These are phyloP conservation scores for Misgurnus mizolepis DNA, from an alignment of 2,113 vertebrate species.

Conservation along the genomic window DNA sequence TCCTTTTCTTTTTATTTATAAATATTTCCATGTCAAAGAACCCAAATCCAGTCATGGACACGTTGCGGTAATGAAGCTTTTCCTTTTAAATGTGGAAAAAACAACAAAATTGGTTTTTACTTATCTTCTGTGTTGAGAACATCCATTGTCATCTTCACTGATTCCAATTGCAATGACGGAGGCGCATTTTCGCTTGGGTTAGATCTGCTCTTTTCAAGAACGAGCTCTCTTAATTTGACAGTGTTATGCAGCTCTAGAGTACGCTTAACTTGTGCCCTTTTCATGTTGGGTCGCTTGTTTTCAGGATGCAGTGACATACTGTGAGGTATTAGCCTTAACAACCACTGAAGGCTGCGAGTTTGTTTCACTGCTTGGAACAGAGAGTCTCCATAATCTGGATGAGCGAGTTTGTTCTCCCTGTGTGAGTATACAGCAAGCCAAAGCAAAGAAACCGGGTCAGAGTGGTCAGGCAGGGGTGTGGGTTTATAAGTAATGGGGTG, in stretches of 20 bases:
- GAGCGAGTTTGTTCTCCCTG: constrained; percentile 26
- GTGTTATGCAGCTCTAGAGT: constrained; percentile 2
- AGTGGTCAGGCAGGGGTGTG: constrained; percentile 15
- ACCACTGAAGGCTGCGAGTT: constrained; percentile 13
- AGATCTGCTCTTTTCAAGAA: constrained; percentile 7
- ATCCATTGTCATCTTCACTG: not conserved
- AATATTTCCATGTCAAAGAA: too few relatives aligned
- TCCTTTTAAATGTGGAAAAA: too few relatives aligned
- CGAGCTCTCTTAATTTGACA: not conserved
- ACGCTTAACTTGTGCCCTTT: constrained; percentile 19
- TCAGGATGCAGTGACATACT: constrained; percentile 23
- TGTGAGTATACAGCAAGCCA: constrained; percentile 11
- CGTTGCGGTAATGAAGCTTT: too few relatives aligned
- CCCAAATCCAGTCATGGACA: too few relatives aligned
- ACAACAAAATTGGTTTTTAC: too few relatives aligned
- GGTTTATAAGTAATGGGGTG: constrained; percentile 28
- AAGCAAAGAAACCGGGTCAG: not conserved
- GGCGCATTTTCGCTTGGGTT: not conserved
- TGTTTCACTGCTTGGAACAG: constrained; percentile 23
- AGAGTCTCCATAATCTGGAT: constrained; percentile 30
- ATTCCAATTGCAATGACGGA: not conserved
- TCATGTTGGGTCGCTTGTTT: constrained; percentile 24
- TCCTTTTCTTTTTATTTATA: too few relatives aligned
- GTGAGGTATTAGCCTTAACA: constrained; percentile 7
- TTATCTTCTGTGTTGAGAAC: not conserved